phyloP scores from a whole-genome alignment of 2,888 invertebrate species.

The Hedychridium roseum region DNA sequence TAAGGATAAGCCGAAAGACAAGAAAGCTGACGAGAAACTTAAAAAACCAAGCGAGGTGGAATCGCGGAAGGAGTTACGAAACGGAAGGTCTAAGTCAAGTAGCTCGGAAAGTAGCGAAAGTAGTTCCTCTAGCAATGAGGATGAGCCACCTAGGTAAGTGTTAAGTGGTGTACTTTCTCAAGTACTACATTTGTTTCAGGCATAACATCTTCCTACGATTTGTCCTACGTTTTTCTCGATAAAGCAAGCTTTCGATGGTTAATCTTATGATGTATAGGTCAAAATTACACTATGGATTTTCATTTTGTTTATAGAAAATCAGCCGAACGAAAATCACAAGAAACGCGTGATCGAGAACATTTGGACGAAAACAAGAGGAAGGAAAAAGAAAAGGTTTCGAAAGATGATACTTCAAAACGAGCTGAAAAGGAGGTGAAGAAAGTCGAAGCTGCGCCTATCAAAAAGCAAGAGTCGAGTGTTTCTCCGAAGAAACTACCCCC shows the following conservation, averaged over 20 bases:
- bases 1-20: slow-evolving; percentile 55
- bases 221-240: slow-evolving; percentile 7
- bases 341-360: slow-evolving; percentile 49
- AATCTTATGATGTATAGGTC: slow-evolving; percentile 15
- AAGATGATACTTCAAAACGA: slow-evolving; percentile 53
- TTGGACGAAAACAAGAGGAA: slow-evolving; percentile 43
- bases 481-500: slow-evolving; percentile 57
- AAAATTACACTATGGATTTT: no score
- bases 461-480: slow-evolving; percentile 50
- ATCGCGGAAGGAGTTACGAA: slow-evolving; percentile 56
- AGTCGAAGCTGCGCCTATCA: slow-evolving; percentile 36
- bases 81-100: slow-evolving; percentile 61
- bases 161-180: slow-evolving; percentile 11
- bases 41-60: slow-evolving; percentile 46
- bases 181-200: slow-evolving; percentile 6
- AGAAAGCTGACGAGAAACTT: slow-evolving; percentile 51
- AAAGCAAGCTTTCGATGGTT: slow-evolving; percentile 26
- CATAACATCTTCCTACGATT: background rate
- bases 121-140: slow-evolving; percentile 60
- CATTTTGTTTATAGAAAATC: slow-evolving; percentile 48
- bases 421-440: slow-evolving; percentile 51
- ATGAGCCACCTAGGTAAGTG: slow-evolving; percentile 54
- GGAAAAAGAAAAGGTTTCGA: slow-evolving; percentile 48
- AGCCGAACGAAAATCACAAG: slow-evolving; percentile 45
- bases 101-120: slow-evolving; percentile 61